phyloP scores from a whole-genome alignment of 2,888 invertebrate genomes.

The Alloscopus bannaensis region DNA sequence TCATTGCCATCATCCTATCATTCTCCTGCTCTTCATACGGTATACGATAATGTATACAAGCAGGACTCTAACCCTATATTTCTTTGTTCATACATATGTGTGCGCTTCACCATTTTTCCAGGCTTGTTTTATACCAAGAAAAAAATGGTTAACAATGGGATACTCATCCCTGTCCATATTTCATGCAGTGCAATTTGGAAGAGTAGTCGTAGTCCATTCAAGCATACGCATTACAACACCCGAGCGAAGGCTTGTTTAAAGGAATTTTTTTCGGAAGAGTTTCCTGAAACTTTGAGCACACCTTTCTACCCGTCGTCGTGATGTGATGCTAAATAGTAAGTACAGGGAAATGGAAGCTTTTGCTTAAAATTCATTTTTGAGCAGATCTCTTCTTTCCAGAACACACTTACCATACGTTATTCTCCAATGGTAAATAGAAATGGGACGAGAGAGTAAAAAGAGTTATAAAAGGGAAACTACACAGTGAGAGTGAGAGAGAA shows the following conservation, averaged over 20 bases:
- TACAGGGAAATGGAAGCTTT: neutral
- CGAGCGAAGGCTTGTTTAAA: neutral
- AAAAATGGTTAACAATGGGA: neutral
- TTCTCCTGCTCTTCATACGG: neutral
- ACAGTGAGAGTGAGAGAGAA: constrained; percentile 28
- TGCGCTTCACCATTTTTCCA: no score
- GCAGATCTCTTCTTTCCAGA: neutral
- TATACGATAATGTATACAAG: no score
- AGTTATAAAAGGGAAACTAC: constrained; percentile 5
- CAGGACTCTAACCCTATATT: no score
- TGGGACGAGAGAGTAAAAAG: neutral
- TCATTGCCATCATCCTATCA: neutral
- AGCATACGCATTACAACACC: constrained; percentile 9
- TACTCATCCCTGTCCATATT: constrained; percentile 14
- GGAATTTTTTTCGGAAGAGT: constrained; percentile 3
- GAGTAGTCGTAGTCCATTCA: constrained; percentile 24
- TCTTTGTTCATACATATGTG: neutral
- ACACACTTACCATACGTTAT: neutral
- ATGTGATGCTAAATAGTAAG: no score
- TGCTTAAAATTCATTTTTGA: neutral
- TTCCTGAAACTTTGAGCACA: constrained; percentile 2
- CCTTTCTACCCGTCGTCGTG: neutral
- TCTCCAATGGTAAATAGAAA: neutral
- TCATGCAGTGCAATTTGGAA: constrained; percentile 16
- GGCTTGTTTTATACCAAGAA: neutral